Evolutionary conservation across 1,140 invertebrate species (phyloP), one percentile per base, ranked within the genome.

Genomic region (Camponotus pennsylvanicus): DNA sequence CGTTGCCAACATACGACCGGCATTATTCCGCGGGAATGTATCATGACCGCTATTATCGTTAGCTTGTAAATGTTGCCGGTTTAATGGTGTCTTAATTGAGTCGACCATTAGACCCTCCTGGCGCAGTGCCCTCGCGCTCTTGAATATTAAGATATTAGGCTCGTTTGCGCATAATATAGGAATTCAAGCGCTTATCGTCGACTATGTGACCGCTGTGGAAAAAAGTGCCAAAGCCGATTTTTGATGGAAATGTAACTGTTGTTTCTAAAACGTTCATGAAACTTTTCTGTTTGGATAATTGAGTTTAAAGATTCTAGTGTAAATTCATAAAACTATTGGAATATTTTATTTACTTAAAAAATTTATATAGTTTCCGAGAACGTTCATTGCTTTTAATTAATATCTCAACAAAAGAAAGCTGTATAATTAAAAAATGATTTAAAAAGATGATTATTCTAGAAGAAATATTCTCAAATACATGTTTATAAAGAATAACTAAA

Each of bases 11-110:
- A 18, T 55, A 75, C 49, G n/a, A 67, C 34, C 52, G 40, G 78
- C 86, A 70, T 90, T 90, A 86, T 90, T 89, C 83, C 88, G 61
- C 69, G 73, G 73, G 88, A 86, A 92, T 87, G 92, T 92, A 93
- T 93, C 92, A 91, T 92, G 91, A 91, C 91, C 77, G 91, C 86
- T 92, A 92, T 93, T 93, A 93, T 93, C 92, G 91, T 93, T 93
- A 93, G 92, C 91, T 92, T 93, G 92, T 92, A 93, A 93, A 93
- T 93, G 92, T 88, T 82, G 88, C 70, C 85, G 84, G 87, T 93
- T 88, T 93, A 93, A 93, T 93, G 88, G 89, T 90, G 92, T 92
- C 92, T 93, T 93, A 93, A 93, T 93, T 93, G 92, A 93, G 87
- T 88, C 80, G 89, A 92, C 91, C 90, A 93, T 93, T 93, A 93